Percentiles rank a stretch among this genome's conserved stretches.
These are phyloP conservation scores for Chiloscyllium punctatum DNA, from an alignment of 2,797 vertebrate genomes.

Conservation along the genomic window DNA sequence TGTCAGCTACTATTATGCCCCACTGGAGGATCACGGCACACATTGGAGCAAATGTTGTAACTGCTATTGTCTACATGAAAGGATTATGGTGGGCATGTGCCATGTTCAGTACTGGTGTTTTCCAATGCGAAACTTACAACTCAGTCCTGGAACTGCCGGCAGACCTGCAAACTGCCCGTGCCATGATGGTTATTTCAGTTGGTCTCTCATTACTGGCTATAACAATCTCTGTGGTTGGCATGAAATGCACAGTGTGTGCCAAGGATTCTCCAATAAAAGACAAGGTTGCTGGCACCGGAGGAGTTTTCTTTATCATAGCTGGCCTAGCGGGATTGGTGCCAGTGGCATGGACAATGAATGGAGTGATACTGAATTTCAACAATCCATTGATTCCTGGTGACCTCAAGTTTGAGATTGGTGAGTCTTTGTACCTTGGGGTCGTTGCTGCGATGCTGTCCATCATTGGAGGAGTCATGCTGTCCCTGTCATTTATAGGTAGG, in stretches of 20 bases:
- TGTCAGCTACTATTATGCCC: slow-evolving; percentile 76
- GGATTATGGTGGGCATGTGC: slow-evolving; percentile 97
- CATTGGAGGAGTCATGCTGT: slow-evolving; percentile 74
- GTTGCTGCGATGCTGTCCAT: slow-evolving; percentile 74
- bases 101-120: slow-evolving; percentile 83
- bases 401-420: slow-evolving; percentile 83
- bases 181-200: slow-evolving; percentile 85
- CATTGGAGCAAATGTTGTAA: slow-evolving; percentile 86
- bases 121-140: slow-evolving; percentile 93
- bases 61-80: slow-evolving; percentile 74
- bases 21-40: slow-evolving; percentile 81
- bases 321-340: slow-evolving; percentile 82
- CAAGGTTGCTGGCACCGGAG: slow-evolving; percentile 68
- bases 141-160: slow-evolving; percentile 78
- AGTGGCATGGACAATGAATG: slow-evolving; percentile 81
- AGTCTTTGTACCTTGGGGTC: slow-evolving; percentile 82
- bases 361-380: slow-evolving; percentile 81
- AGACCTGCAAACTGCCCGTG: slow-evolving; percentile 78
- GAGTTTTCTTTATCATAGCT: slow-evolving; percentile 64
- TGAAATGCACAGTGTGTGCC: slow-evolving; percentile 86
- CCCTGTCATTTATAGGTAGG: slow-evolving; percentile 64
- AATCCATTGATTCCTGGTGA: slow-evolving; percentile 66
- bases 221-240: slow-evolving; percentile 64
- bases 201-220: slow-evolving; percentile 70
- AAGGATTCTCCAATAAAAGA: slow-evolving; percentile 66